Evolutionary conservation across 2,797 vertebrate species (phyloP).

Genomic region (Allenopithecus nigroviridis): DNA sequence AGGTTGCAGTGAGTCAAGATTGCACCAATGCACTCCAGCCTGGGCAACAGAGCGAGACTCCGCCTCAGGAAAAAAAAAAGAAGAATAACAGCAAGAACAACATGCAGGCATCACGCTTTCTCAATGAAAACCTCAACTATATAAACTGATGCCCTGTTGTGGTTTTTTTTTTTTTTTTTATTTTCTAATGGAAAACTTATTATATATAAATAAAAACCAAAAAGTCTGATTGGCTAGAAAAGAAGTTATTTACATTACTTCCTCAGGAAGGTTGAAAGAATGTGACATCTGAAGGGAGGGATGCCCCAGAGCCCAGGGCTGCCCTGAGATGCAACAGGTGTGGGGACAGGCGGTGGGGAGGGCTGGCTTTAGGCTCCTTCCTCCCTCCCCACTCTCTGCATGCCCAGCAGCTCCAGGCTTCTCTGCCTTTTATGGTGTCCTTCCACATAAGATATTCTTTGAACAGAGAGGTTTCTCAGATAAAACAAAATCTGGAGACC

Average conservation of each 20-base stretch:
- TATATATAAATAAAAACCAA: not conserved
- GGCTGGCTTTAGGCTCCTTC: not conserved
- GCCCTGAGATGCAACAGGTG: not conserved
- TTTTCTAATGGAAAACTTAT: not conserved
- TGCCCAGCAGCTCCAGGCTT: not conserved
- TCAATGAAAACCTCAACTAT: not conserved
- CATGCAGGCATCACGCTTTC: not conserved
- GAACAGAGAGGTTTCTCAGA: not conserved
- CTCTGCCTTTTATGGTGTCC: not conserved
- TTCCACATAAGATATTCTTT: not conserved
- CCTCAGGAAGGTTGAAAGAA: not conserved
- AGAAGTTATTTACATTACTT: not conserved
- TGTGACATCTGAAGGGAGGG: not conserved
- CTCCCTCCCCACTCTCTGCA: rapidly evolving
- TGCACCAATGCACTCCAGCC: too few relatives aligned
- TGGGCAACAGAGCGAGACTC: too few relatives aligned
- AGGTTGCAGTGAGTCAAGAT: too few relatives aligned
- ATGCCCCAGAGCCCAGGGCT: too few relatives aligned
- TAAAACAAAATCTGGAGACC: not conserved
- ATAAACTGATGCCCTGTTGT: not conserved
- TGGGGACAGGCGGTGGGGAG: not conserved
- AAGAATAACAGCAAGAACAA: not conserved
- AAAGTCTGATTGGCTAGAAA: not conserved
- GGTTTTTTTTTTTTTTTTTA: not conserved
- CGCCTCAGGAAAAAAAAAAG: too few relatives aligned